Conservation (phyloP, 2,113 vertebrate genomes). For the Leptobrachium leishanense region DNA sequence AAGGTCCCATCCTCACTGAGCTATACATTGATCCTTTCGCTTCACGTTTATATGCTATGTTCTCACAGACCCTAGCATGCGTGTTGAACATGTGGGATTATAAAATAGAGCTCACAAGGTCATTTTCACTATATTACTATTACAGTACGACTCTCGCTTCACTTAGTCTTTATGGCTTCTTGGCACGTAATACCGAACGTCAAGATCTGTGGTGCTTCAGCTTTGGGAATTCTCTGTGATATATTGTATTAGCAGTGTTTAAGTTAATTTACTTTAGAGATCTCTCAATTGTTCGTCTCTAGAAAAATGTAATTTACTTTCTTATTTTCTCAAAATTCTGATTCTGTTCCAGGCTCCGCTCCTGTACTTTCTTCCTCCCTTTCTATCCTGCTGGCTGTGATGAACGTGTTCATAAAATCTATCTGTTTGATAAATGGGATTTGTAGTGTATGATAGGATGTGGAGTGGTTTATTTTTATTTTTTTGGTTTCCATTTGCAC, state of each 20-base stretch:
- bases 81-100: not conserved
- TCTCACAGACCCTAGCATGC: too few species aligned
- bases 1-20: too few species aligned
- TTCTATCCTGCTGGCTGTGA: not conserved
- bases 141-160: not conserved
- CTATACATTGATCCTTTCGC: too few species aligned
- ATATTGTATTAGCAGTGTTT: not conserved
- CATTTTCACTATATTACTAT: not conserved
- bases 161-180: not conserved
- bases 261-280: not conserved
- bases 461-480: not conserved
- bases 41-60: too few species aligned
- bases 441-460: not conserved
- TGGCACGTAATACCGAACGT: not conserved
- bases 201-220: not conserved
- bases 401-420: not conserved
- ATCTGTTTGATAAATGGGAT: not conserved
- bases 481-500: not conserved
- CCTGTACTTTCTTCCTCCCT: not conserved
- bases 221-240: not conserved
- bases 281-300: not conserved
- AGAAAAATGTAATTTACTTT: not conserved
- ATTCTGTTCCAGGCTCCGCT: not conserved
- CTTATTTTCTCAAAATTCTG: not conserved
- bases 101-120: not conserved